Percentiles rank a stretch among this genome's conserved stretches.
Evolutionary conservation across 2,888 invertebrate species (phyloP).

Genomic region (Xestia xanthographa): DNA sequence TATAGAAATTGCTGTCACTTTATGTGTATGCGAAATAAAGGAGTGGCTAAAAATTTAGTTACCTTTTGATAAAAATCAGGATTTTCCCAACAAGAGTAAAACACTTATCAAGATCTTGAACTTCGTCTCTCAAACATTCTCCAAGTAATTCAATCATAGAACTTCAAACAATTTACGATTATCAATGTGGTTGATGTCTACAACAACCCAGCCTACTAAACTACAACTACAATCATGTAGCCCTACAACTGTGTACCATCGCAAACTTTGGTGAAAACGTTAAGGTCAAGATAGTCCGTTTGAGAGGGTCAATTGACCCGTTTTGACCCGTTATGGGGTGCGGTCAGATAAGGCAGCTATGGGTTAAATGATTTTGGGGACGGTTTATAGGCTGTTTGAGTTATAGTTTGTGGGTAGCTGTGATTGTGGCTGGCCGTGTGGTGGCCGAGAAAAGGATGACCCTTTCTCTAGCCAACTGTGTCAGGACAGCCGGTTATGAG

Average conservation of each 20-base stretch:
- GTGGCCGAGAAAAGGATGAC: background rate
- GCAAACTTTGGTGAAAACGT: conserved; percentile 29
- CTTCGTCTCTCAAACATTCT: conserved; percentile 3
- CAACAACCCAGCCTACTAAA: conserved; percentile 9
- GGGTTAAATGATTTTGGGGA: conserved; percentile 50
- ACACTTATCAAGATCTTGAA: background rate
- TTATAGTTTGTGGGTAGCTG: conserved; percentile 18
- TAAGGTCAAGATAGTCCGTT: conserved; percentile 41
- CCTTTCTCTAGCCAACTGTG: background rate
- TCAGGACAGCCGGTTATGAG: background rate
- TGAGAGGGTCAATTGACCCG: conserved; percentile 44
- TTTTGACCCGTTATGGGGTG: conserved; percentile 30
- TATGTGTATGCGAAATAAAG: background rate
- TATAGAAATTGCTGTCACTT: background rate
- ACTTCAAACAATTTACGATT: conserved; percentile 23
- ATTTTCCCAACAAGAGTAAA: background rate
- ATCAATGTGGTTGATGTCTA: conserved; percentile 19
- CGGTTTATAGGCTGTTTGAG: conserved; percentile 37
- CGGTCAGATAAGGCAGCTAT: conserved; percentile 42
- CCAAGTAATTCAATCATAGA: conserved; percentile 43
- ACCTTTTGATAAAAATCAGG: background rate
- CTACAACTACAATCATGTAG: conserved; percentile 7
- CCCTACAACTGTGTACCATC: conserved; percentile 25
- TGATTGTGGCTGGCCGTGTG: conserved; percentile 21
- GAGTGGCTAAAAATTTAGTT: background rate